A percentile compares a stretch with the other conserved stretches of the same genome.
phyloP scores from a whole-genome alignment of 1,140 invertebrate genomes.

The Heterodera carotae region DNA sequence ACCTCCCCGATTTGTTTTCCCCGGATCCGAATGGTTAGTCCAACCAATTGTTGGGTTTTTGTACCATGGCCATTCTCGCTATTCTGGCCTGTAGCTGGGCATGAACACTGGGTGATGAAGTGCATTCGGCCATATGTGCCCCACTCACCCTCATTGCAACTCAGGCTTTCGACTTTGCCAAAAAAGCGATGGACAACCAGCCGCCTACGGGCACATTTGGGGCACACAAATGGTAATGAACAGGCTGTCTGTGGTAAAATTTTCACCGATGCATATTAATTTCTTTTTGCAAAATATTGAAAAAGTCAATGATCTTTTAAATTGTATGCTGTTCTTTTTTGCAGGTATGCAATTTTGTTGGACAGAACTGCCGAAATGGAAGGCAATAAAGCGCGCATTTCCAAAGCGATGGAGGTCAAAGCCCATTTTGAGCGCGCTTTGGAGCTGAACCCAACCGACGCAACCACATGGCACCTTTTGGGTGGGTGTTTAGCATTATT shows the following conservation, averaged over 20 bases:
- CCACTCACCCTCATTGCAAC: constrained; percentile 8
- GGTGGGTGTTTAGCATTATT: constrained; percentile 40
- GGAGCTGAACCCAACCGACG: constrained; percentile 57
- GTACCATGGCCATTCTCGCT: no score
- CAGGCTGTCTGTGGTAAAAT: not conserved
- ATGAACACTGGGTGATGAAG: no score
- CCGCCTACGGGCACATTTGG: constrained; percentile 53
- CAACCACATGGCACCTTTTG: constrained; percentile 65
- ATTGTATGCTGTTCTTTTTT: constrained; percentile 21
- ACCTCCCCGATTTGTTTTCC: no score
- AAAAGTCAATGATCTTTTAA: constrained; percentile 3
- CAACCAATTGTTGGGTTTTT: no score
- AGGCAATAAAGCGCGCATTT: constrained; percentile 57
- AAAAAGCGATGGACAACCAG: constrained; percentile 52
- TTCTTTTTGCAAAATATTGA: not conserved
- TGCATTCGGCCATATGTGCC: no score
- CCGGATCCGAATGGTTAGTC: no score
- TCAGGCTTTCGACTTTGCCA: constrained; percentile 54
- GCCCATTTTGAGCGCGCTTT: constrained; percentile 59
- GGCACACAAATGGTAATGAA: constrained; percentile 61
- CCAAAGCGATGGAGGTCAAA: constrained; percentile 50
- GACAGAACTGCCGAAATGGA: constrained; percentile 62
- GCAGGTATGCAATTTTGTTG: constrained; percentile 63
- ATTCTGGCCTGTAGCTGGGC: no score
- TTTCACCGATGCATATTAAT: no score